phyloP scores from a whole-genome alignment of 2,888 invertebrate genomes.

The Torymus aiolomorphi region DNA sequence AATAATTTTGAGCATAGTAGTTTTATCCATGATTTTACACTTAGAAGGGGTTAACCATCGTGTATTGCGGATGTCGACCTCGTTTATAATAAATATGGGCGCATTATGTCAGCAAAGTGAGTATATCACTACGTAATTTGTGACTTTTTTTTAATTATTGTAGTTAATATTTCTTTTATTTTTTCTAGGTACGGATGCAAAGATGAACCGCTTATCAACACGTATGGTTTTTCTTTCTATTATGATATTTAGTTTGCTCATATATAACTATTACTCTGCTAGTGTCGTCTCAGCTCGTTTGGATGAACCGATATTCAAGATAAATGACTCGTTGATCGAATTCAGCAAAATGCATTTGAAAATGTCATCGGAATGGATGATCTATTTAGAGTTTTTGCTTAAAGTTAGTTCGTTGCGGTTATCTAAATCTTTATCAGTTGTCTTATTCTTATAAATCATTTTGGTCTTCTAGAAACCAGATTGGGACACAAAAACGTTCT shows the following conservation, averaged over 20 bases:
- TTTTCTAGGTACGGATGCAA: conserved; percentile 59
- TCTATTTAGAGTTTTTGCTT: conserved; percentile 64
- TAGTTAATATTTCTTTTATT: no score
- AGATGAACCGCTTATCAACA: conserved; percentile 24
- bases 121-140: conserved; percentile 18
- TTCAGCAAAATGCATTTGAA: conserved; percentile 64
- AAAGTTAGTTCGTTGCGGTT: conserved; percentile 23
- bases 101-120: conserved; percentile 67
- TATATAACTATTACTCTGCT: conserved; percentile 70
- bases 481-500: conserved; percentile 63
- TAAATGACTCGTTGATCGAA: conserved; percentile 69
- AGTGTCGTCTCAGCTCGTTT: conserved; percentile 70
- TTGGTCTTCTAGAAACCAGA: conserved; percentile 61
- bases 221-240: conserved; percentile 66
- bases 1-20: conserved; percentile 41
- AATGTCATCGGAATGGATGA: conserved; percentile 66
- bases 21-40: conserved; percentile 9
- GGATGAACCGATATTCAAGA: conserved; percentile 68
- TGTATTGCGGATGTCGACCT: conserved; percentile 45
- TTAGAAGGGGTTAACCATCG: conserved; percentile 53
- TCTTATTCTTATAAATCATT: not conserved
- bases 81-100: conserved; percentile 59
- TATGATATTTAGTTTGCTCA: conserved; percentile 66
- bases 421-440: not conserved
- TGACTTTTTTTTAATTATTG: no score